Base-by-base conservation (phyloP, 2,888 invertebrate species). In the Catocala nupta region DNA sequence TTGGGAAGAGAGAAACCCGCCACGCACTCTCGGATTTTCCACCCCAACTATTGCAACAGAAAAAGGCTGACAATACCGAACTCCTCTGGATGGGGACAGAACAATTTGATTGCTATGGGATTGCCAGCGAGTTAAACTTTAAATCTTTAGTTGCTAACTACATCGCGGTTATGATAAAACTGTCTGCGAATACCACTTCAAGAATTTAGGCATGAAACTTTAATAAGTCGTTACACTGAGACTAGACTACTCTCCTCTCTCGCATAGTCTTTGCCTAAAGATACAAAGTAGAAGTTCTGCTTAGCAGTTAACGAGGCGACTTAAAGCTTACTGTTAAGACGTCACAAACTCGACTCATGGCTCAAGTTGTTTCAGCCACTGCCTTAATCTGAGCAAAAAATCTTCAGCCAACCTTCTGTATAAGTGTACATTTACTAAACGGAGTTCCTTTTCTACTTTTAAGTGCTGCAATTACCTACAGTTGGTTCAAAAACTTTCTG, bases 241-340 rank as follows among this genome's bases (percentile, higher is more conserved):
- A 25, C 1, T 11, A 33, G 9, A 12, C 12, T 7, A 33, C 4
- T 33, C n/a, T 4, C n/a, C 6, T 43, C 6, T 16, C 13, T 13
- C 11, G 34, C 5, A 34, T 53, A 54, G 9, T 68, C 64, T 66
- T 42, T 58, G 63, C 13, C 7, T 1, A 49, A 53, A 57, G 50
- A 44, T 42, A 55, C 51, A 25, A 59, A 62, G 66, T 55, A 63
- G 45, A 58, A 66, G 60, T 69, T 64, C 56, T 48, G 56, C 56
- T 64, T 49, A 67, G 56, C 56, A 59, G 56, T 61, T 64, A 67
- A 61, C 54, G 64, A 57, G 60, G 34, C 57, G 62, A 64, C 61
- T 62, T 57, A 67, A 55, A 63, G 59, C 61, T 56, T 25, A 59
- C 56, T 51, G 53, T 57, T 50, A 55, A 66, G 55, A 58, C 51